Percentiles rank a stretch among this genome's conserved stretches.
phyloP scores from a whole-genome alignment of 2,888 invertebrate species.

The Synergus laeviventris region DNA sequence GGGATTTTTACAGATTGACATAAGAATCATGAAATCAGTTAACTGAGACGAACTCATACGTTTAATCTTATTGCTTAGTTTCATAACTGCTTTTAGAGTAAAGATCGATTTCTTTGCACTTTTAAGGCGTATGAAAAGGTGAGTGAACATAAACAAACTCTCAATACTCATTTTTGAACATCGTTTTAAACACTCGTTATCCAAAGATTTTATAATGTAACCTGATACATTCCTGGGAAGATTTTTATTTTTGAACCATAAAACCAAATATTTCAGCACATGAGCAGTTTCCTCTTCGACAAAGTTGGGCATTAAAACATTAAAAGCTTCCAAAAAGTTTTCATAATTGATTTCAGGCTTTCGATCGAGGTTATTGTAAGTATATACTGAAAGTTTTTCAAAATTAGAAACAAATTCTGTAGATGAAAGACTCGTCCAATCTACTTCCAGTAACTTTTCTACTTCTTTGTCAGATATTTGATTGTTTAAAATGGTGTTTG shows the following conservation, averaged over 20 bases:
- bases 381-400: not conserved
- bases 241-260: not conserved
- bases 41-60: not conserved
- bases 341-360: slow-evolving; percentile 11
- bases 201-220: not conserved
- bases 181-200: not conserved
- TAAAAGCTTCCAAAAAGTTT: not conserved
- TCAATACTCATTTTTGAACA: not conserved
- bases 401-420: slow-evolving; percentile 18
- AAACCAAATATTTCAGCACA: not conserved
- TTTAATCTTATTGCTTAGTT: not conserved
- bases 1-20: not conserved
- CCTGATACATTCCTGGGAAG: no score
- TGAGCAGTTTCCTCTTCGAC: not conserved
- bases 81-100: not conserved
- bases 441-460: slow-evolving; percentile 10
- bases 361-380: not conserved
- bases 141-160: not conserved
- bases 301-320: not conserved
- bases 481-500: not conserved
- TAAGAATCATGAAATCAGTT: not conserved
- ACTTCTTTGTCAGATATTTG: slow-evolving; percentile 10
- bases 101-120: not conserved
- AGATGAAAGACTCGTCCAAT: slow-evolving; percentile 2
- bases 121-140: not conserved